phyloP scores from a whole-genome alignment of 37 sponge, comb jelly and placozoan species.

The Halisarca cf. caerulea region DNA sequence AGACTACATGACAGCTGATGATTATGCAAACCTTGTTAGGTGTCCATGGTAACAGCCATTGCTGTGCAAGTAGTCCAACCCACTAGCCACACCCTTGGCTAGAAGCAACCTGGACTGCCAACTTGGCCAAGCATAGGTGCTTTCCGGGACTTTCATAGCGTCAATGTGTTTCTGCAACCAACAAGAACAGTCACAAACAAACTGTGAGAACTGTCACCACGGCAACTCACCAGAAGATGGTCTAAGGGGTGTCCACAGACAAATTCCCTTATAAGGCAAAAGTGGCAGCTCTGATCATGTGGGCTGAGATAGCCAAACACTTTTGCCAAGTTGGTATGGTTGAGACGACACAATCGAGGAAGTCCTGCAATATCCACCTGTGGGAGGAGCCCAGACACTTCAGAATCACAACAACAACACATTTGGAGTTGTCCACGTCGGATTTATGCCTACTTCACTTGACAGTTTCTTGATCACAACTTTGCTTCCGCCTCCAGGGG shows the following conservation, averaged over 20 bases:
- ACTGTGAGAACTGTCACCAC: no score
- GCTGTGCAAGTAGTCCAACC: not conserved
- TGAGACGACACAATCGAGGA: not conserved
- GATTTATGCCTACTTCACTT: not conserved
- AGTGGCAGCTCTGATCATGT: not conserved
- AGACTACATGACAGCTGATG: no score
- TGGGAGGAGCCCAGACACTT: not conserved
- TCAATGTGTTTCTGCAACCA: not conserved
- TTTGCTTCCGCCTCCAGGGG: slow-evolving; percentile 7
- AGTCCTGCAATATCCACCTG: not conserved
- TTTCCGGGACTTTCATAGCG: not conserved
- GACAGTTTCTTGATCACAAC: not conserved
- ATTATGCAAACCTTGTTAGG: slow-evolving; percentile 3
- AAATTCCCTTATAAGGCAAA: not conserved
- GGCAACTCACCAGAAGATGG: not conserved
- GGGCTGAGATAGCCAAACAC: not conserved
- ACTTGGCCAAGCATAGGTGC: not conserved
- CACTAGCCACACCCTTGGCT: slow-evolving; percentile 11
- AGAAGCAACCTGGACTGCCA: not conserved
- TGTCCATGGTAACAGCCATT: not conserved
- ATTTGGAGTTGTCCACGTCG: no score
- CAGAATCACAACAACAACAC: no score
- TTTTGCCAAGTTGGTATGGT: not conserved
- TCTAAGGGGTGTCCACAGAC: not conserved
- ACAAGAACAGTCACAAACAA: not conserved